A percentile compares a stretch with the other conserved stretches of the same genome.
Evolutionary conservation across 2,888 invertebrate genomes (phyloP).

Genomic region (Drosophila fungiperda): DNA sequence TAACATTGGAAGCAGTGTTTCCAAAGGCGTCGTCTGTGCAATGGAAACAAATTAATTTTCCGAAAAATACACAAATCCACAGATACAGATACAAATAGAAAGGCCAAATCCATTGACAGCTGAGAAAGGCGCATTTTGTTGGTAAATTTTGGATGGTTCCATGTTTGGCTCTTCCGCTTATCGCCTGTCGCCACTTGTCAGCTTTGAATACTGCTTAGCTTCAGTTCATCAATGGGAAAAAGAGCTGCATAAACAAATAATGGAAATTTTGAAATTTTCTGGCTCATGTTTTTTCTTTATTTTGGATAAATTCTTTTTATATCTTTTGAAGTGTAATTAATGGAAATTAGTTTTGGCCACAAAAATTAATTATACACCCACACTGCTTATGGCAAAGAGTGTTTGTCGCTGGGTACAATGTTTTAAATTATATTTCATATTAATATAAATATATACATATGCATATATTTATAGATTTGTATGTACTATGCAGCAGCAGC

Average conservation of each 20-base stretch:
- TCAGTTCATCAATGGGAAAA: slow-evolving; percentile 20
- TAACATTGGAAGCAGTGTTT: slow-evolving; percentile 69
- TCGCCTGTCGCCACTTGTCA: slow-evolving; percentile 62
- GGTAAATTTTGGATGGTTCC: slow-evolving; percentile 30
- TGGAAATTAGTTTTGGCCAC: slow-evolving; percentile 73
- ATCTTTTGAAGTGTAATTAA: slow-evolving; percentile 55
- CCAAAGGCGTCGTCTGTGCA: slow-evolving; percentile 59
- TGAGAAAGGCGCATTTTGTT: slow-evolving; percentile 37
- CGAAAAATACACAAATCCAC: slow-evolving; percentile 8
- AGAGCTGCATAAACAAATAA: neutral
- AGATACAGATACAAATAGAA: slow-evolving; percentile 15
- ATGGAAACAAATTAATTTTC: slow-evolving; percentile 29
- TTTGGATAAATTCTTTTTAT: slow-evolving; percentile 27
- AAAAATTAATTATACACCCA: slow-evolving; percentile 77
- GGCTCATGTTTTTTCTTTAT: neutral
- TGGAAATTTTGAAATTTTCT: neutral
- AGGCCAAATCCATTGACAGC: slow-evolving; percentile 52
- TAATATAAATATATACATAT: slow-evolving; percentile 48
- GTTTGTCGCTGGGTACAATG: slow-evolving; percentile 43
- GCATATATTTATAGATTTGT: neutral
- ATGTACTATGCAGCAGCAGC: slow-evolving; percentile 16
- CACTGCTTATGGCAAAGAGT: slow-evolving; percentile 36
- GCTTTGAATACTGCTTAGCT: slow-evolving; percentile 20
- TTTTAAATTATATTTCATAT: slow-evolving; percentile 63
- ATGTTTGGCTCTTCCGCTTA: slow-evolving; percentile 56